Evolutionary conservation across 2,888 invertebrate species (phyloP).

Genomic region (Tortricodes alternella): DNA sequence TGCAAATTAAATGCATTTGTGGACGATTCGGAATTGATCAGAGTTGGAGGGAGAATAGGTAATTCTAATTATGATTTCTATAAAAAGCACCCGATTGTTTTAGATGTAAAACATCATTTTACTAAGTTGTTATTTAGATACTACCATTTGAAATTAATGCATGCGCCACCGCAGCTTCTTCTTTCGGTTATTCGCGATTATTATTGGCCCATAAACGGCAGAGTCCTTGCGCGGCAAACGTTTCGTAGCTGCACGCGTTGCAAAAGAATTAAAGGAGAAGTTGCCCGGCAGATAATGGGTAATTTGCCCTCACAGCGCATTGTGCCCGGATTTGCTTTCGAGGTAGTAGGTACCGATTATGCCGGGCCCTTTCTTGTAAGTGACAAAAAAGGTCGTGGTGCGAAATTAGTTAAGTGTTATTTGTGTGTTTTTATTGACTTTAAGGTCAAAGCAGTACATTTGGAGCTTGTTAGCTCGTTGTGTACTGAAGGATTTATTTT

Average conservation of each 20-base stretch:
- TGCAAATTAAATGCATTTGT: background rate
- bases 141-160: background rate
- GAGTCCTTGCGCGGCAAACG: background rate
- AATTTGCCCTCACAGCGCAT: conserved; percentile 13
- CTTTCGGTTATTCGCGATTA: background rate
- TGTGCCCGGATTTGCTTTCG: conserved; percentile 3
- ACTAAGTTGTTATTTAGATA: background rate
- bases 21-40: background rate
- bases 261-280: conserved; percentile 6
- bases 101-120: background rate
- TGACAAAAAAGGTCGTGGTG: conserved; percentile 14
- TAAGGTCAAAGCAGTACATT: conserved; percentile 25
- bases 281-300: conserved; percentile 18
- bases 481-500: conserved; percentile 24
- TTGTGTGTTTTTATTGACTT: conserved; percentile 27
- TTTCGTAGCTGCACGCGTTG: background rate
- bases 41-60: background rate
- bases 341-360: conserved; percentile 11
- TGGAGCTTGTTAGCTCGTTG: conserved; percentile 20
- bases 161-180: conserved; percentile 4
- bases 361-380: conserved; percentile 16
- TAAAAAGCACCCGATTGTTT: background rate
- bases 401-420: conserved; percentile 14
- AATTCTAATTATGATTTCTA: background rate
- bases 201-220: conserved; percentile 11